Evolutionary conservation across 2,113 vertebrate species (phyloP), one percentile per base, ranked within the genome.

Genomic region (Malurus alboscapulatus): DNA sequence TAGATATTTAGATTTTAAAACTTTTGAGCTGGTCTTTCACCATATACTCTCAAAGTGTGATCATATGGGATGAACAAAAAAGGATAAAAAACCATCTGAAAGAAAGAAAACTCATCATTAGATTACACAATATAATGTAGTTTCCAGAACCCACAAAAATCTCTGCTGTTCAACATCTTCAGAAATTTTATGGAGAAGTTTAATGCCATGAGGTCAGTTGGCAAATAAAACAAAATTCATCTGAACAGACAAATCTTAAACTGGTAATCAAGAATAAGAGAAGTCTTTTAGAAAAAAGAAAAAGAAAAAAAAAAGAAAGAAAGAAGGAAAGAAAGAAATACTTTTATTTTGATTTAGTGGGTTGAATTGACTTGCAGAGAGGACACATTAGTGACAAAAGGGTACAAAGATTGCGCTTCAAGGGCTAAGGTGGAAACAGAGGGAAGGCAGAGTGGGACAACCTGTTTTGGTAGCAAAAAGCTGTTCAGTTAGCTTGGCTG

Each of bases 141-240:
- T 61, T 94, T 87, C 66, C 83, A 92, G 79, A 90, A 82, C 54
- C 36, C 53, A 53, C 50, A 83, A 88, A 72, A 85, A 85, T 79
- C 47, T 92, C 71, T 76, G 36, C 66, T 75, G 26, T 53, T 75
- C 53, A 51, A 59, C 78, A 68, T 44, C 72, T 73, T 79, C 54
- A 85, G 50, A 65, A 72, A 76, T 53, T 61, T 90, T 76, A 79
- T 72, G 40, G 36, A 38, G 50, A 85, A 83, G 22, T 27, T 90
- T 61, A 88, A 65, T 54, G 22, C 42, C 32, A 88, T 30, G 62
- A 85, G 34, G 54, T 65, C 62, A 68, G 36, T 45, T 94, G n/a
- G 67, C 42, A 86, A 48, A 73, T 42, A 79, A 69, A 32, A 50
- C 12, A 83, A 65, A 81, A 91, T 54, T 47, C 6, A 3, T 61